A percentile compares a stretch with the other conserved stretches of the same genome.
Evolutionary conservation across 2,797 vertebrate genomes (phyloP).

Genomic region (Passerculus sandwichensis): DNA sequence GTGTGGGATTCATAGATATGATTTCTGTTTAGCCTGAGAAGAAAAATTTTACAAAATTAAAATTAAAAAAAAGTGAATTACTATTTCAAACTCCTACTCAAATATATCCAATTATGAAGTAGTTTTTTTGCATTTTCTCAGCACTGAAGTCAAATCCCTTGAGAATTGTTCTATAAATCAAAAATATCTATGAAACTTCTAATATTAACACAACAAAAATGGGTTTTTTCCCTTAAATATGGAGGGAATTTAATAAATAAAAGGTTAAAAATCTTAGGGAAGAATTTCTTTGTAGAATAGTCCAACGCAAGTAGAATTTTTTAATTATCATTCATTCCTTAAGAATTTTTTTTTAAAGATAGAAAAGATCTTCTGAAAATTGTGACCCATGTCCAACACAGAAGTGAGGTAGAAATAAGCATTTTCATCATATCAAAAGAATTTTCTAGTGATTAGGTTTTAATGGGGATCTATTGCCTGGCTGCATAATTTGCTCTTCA

Average conservation of each 20-base stretch:
- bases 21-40: conserved; percentile 45
- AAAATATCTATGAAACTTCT: conserved; percentile 31
- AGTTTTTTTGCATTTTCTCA: conserved; percentile 42
- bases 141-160: conserved; percentile 20
- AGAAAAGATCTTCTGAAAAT: not conserved
- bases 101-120: conserved; percentile 49
- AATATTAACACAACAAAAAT: conserved; percentile 48
- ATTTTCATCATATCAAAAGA: not conserved
- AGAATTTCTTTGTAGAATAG: not conserved
- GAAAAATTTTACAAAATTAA: conserved; percentile 46
- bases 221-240: not conserved
- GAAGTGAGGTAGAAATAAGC: not conserved
- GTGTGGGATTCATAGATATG: not conserved
- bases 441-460: not conserved
- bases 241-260: not conserved
- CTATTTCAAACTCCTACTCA: conserved; percentile 62
- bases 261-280: not conserved
- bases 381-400: not conserved
- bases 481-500: not conserved
- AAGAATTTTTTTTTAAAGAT: not conserved
- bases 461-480: not conserved
- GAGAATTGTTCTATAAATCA: conserved; percentile 35
- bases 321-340: not conserved
- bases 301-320: not conserved
- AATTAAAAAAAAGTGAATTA: not conserved